These are phyloP conservation scores for Drosophila yooni DNA, from an alignment of 2,888 invertebrate species.

Conservation along the genomic window DNA sequence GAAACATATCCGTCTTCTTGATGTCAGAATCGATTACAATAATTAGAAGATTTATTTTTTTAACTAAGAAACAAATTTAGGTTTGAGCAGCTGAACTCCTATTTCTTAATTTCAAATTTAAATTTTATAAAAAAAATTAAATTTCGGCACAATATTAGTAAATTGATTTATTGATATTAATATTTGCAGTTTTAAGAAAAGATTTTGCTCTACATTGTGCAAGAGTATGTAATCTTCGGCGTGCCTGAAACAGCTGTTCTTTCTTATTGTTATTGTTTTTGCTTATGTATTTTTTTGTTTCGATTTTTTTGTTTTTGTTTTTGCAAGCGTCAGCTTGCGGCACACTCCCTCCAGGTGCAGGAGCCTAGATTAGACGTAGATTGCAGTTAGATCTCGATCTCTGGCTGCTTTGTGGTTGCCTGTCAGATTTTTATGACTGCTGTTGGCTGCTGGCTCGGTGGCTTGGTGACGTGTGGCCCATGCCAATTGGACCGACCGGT, in stretches of 20 bases:
- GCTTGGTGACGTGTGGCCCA: conserved; percentile 73
- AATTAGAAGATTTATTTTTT: not conserved
- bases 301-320: conserved; percentile 15
- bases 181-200: not conserved
- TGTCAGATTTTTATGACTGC: conserved; percentile 71
- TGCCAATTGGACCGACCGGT: conserved; percentile 61
- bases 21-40: not conserved
- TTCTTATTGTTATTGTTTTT: conserved; percentile 6
- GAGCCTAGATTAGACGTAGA: conserved; percentile 70
- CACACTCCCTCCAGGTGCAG: conserved; percentile 68
- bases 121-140: not conserved
- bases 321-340: conserved; percentile 70
- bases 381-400: conserved; percentile 51
- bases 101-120: not conserved
- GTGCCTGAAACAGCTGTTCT: not conserved
- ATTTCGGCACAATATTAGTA: not conserved
- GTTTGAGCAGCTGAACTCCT: not conserved
- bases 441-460: conserved; percentile 33
- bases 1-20: not conserved
- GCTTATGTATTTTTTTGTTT: conserved; percentile 8
- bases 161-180: not conserved
- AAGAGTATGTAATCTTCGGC: not conserved
- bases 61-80: not conserved
- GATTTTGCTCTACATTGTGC: not conserved
- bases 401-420: conserved; percentile 63